These are phyloP conservation scores for Antheraea yamamai DNA, from an alignment of 2,888 invertebrate genomes.

Conservation along the genomic window DNA sequence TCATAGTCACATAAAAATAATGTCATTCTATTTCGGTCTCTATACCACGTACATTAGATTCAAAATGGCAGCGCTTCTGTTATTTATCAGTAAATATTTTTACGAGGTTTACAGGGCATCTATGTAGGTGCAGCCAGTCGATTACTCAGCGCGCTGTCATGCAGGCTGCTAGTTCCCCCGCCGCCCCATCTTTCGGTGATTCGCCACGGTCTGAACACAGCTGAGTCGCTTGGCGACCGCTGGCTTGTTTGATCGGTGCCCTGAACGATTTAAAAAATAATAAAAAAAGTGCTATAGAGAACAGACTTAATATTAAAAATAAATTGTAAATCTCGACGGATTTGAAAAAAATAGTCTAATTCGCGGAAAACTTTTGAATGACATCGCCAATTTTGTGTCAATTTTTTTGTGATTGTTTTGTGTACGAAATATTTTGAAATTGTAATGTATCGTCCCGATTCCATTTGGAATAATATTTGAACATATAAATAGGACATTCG, in stretches of 20 bases:
- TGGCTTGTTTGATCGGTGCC: constrained; percentile 69
- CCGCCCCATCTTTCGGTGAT: constrained; percentile 56
- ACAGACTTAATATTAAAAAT: constrained; percentile 24
- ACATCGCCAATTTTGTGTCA: constrained; percentile 52
- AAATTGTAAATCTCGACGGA: constrained; percentile 30
- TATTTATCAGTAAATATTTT: constrained; percentile 10
- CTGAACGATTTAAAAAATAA: constrained; percentile 25
- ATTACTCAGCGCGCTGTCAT: constrained; percentile 74
- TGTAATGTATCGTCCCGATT: constrained; percentile 18
- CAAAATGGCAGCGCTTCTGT: not conserved
- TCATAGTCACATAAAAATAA: constrained; percentile 1
- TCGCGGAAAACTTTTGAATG: constrained; percentile 38
- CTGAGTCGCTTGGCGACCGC: constrained; percentile 65
- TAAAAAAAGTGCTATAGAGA: constrained; percentile 30
- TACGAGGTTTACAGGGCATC: constrained; percentile 42
- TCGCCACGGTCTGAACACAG: constrained; percentile 47
- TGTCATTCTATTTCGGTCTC: constrained; percentile 12
- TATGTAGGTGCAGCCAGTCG: constrained; percentile 64
- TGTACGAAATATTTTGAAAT: constrained; percentile 48
- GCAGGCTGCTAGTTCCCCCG: constrained; percentile 55
- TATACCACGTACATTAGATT: constrained; percentile 15
- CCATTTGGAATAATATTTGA: constrained; percentile 25
- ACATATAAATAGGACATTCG: constrained; percentile 8
- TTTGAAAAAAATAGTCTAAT: constrained; percentile 33
- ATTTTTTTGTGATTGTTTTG: constrained; percentile 56